phyloP scores from a whole-genome alignment of 2,797 vertebrate species.

The Carapus acus region DNA sequence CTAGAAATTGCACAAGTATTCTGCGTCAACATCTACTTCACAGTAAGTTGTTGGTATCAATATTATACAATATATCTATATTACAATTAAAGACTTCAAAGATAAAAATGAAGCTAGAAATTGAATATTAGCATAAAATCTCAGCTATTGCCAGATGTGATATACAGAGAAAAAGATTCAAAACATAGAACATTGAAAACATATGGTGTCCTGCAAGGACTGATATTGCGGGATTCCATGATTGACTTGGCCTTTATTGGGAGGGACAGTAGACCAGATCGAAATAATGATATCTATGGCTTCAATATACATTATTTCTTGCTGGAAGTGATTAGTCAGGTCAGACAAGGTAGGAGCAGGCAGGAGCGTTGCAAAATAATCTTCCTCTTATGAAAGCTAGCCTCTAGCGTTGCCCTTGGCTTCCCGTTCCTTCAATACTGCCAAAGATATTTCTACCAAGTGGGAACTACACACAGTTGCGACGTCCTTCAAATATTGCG shows the following conservation, averaged over 20 bases:
- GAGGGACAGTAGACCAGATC: no score
- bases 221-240: conserved; percentile 39
- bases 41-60: conserved; percentile 51
- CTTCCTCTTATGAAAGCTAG: conserved; percentile 14
- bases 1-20: conserved; percentile 50
- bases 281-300: no score
- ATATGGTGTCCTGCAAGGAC: conserved; percentile 41
- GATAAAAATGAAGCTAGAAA: conserved; percentile 27
- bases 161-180: conserved; percentile 28
- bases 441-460: conserved; percentile 28
- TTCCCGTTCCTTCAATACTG: conserved; percentile 51
- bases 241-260: conserved; percentile 28
- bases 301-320: conserved; percentile 16
- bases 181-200: conserved; percentile 37
- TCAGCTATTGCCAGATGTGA: conserved; percentile 45
- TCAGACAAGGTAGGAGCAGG: conserved; percentile 14
- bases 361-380: conserved; percentile 8
- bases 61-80: conserved; percentile 66
- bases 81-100: conserved; percentile 53
- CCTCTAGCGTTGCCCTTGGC: conserved; percentile 2
- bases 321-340: conserved; percentile 45
- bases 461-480: conserved; percentile 30
- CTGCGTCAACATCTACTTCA: conserved; percentile 53
- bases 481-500: conserved; percentile 29
- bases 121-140: conserved; percentile 44